These are phyloP conservation scores for Dipodomys stephensi DNA, from an alignment of 2,113 vertebrate genomes.

Conservation along the genomic window DNA sequence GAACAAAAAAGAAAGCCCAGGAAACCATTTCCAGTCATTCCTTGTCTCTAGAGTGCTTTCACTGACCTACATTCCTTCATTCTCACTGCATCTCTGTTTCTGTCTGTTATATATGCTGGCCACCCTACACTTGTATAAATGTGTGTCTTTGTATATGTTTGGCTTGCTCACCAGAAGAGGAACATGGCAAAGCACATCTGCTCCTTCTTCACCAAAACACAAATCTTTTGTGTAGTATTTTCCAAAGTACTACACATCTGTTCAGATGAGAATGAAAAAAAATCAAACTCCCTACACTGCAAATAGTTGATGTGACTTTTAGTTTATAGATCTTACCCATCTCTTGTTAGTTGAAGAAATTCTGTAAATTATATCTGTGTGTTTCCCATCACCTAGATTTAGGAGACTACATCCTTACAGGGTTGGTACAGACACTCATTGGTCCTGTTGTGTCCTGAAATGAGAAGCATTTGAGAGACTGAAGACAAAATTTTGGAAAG, in stretches of 20 bases:
- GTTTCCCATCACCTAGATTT: not conserved
- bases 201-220: not conserved
- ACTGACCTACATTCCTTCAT: not conserved
- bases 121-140: no score
- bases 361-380: not conserved
- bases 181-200: not conserved
- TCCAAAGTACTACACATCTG: no score
- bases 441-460: not conserved
- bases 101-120: no score
- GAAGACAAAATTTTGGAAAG: not conserved
- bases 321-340: not conserved
- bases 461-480: not conserved
- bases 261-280: no score
- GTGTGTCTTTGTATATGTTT: no score
- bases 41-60: not conserved
- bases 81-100: not conserved
- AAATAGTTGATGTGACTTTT: no score
- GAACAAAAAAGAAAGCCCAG: not conserved
- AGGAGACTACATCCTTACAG: not conserved
- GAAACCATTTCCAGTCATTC: not conserved
- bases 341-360: not conserved
- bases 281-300: no score
- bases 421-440: not conserved
- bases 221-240: not conserved
- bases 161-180: not conserved